Evolutionary conservation across 2,888 invertebrate species (phyloP).

Genomic region (Polyploca ridens): DNA sequence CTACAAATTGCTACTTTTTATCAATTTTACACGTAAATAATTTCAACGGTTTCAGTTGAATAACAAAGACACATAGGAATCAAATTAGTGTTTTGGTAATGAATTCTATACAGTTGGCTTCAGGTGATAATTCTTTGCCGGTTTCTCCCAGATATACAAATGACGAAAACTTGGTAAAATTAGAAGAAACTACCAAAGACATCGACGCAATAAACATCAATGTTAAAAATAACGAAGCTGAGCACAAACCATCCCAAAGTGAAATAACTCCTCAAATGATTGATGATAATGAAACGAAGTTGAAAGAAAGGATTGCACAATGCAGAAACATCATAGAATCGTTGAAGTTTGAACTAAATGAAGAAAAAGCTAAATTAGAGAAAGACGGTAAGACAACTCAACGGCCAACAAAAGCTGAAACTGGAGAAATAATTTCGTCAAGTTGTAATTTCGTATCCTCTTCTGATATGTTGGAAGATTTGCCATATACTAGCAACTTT

Average conservation of each 20-base stretch:
- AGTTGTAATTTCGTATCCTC: slow-evolving; percentile 28
- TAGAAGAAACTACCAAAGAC: slow-evolving; percentile 5
- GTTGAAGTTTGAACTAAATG: slow-evolving; percentile 66
- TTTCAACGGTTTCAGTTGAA: background rate
- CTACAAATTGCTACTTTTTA: slow-evolving; percentile 12
- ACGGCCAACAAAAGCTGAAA: slow-evolving; percentile 22
- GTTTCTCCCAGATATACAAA: slow-evolving; percentile 33
- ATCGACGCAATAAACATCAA: background rate
- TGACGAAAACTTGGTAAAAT: slow-evolving; percentile 24
- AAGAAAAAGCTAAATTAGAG: slow-evolving; percentile 68
- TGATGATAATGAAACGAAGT: slow-evolving; percentile 63
- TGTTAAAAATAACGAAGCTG: slow-evolving; percentile 14
- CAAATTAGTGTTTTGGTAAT: slow-evolving; percentile 32
- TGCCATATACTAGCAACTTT: slow-evolving; percentile 34
- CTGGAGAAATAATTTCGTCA: slow-evolving; percentile 18
- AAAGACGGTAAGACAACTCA: slow-evolving; percentile 44
- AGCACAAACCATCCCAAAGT: slow-evolving; percentile 24
- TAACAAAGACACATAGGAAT: background rate
- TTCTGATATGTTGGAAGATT: slow-evolving; percentile 28
- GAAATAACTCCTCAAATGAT: slow-evolving; percentile 49
- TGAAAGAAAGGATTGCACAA: slow-evolving; percentile 70
- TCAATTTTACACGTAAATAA: background rate
- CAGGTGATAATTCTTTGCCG: slow-evolving; percentile 50
- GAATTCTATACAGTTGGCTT: slow-evolving; percentile 50
- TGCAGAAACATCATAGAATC: slow-evolving; percentile 71